A percentile compares a stretch with the other conserved stretches of the same genome.
Conservation (phyloP, 2,113 vertebrate species). For the Willisornis vidua region DNA sequence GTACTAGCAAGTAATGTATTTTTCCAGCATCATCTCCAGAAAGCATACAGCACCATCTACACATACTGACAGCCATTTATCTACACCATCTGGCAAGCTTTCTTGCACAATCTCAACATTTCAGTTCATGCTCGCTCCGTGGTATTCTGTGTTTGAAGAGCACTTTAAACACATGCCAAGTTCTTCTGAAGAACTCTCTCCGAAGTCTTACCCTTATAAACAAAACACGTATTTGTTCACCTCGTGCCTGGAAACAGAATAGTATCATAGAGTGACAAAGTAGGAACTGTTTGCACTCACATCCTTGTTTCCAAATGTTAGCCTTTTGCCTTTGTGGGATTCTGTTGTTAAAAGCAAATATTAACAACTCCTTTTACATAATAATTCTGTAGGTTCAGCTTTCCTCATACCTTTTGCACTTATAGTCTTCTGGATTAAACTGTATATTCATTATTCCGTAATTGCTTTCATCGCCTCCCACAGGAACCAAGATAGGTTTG, state of each 20-base stretch:
- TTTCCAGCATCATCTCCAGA: not conserved
- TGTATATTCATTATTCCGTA: slow-evolving; percentile 77
- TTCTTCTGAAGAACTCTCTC: not conserved
- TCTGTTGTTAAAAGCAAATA: not conserved
- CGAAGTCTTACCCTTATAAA: not conserved
- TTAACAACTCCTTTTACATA: not conserved
- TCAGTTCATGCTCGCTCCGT: not conserved
- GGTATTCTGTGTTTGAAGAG: not conserved
- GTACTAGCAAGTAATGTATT: not conserved
- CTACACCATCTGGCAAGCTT: not conserved
- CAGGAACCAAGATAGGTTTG: slow-evolving; percentile 58
- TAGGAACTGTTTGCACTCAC: not conserved
- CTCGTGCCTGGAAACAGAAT: not conserved
- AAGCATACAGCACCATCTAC: not conserved
- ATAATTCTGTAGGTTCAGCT: not conserved
- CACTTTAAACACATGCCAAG: not conserved
- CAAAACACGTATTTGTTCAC: not conserved
- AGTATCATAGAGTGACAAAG: not conserved
- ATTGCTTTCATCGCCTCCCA: slow-evolving; percentile 52
- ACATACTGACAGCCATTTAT: not conserved
- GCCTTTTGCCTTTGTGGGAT: not conserved
- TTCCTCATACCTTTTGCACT: slow-evolving; percentile 72
- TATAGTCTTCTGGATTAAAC: slow-evolving; percentile 72
- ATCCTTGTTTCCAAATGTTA: not conserved
- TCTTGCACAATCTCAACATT: not conserved